These are phyloP conservation scores for Stenoptilia bipunctidactyla DNA, from an alignment of 2,888 invertebrate genomes.

Conservation along the genomic window DNA sequence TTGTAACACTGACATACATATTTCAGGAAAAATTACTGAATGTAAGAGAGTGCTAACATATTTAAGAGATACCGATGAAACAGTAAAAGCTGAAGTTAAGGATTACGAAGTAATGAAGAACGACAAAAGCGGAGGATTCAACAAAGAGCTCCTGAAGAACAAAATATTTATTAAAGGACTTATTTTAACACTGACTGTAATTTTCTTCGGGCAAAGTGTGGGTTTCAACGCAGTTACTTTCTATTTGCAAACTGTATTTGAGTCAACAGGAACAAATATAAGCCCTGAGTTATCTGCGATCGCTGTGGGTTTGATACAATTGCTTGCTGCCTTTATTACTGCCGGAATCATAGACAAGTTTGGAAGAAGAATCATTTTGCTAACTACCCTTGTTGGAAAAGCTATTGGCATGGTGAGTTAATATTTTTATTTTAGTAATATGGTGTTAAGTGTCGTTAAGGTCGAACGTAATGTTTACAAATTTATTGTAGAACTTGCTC, in stretches of 20 bases:
- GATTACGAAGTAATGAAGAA: conserved; percentile 23
- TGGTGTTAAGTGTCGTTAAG: too few relatives aligned
- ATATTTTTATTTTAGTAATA: too few relatives aligned
- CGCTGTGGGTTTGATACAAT: conserved; percentile 21
- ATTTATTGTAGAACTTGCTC: too few relatives aligned
- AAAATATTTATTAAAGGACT: conserved; percentile 16
- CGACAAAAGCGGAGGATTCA: conserved; percentile 10
- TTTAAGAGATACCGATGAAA: conserved; percentile 31
- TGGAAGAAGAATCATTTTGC: conserved; percentile 27
- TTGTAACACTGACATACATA: too few relatives aligned
- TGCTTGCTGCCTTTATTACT: conserved; percentile 19
- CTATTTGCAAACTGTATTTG: conserved; percentile 23
- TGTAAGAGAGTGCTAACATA: conserved; percentile 29
- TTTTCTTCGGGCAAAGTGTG: conserved; percentile 11
- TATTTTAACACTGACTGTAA: conserved; percentile 12
- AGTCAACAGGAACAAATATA: conserved; percentile 21
- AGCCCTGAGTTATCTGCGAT: conserved; percentile 20
- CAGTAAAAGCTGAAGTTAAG: conserved; percentile 34
- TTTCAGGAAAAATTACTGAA: conserved; percentile 33
- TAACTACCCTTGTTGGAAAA: conserved; percentile 22
- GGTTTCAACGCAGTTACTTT: conserved; percentile 20
- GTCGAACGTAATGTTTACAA: too few relatives aligned
- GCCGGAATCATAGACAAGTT: conserved; percentile 24
- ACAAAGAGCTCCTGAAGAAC: conserved; percentile 16
- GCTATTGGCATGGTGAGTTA: conserved; percentile 29